Base-by-base conservation (phyloP, 1,140 invertebrate genomes). In the Globodera rostochiensis region DNA sequence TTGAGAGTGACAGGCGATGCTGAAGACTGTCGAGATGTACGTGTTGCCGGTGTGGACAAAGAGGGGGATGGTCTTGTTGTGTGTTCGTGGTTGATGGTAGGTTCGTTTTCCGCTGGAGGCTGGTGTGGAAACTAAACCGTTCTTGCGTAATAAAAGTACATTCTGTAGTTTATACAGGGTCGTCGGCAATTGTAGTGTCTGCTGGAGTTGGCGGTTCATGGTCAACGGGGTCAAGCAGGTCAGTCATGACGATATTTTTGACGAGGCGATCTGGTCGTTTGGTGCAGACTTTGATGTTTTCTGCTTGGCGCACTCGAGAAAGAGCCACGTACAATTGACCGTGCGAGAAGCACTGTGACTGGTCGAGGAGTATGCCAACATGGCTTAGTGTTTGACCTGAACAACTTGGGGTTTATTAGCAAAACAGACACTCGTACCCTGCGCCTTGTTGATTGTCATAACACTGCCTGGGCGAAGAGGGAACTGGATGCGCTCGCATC, bases 391-490 rank as follows among this genome's bases (percentile, higher is more conserved):
- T 60, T 7, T 60, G 57, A 3, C 57, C 57, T 60, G 8, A 60
- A 15, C 57, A 15, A 15, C 11, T 15, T 50, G 7, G 1, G 21
- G 6, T 21, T 15, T 21, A 2, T n/a, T 73, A 21, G 1, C 0
- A 46, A 21, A 47, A 21, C 11, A 13, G 45, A 73, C 21, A 19
- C 13, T 19, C 11, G 11, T 36, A 46, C 71, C 71, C 49, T 73
- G 71, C 4, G 71, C 13, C n/a, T 73, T 73, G n/a, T 73, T 73
- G n/a, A 73, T 73, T 21, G 71, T 73, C 71, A 73, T 73, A 9
- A 73, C 71, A 3, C 46, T 50, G n/a, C 71, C 71, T 15, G 71
- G 71, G 21, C 71, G 71, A 46, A 73, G 49, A 1, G 71, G 71
- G 49, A n/a, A 73, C 0, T 73, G 71, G 49, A 73, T 50, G 1